These are phyloP conservation scores for Burhinus bistriatus DNA, from an alignment of 2,113 vertebrate genomes.

Conservation along the genomic window DNA sequence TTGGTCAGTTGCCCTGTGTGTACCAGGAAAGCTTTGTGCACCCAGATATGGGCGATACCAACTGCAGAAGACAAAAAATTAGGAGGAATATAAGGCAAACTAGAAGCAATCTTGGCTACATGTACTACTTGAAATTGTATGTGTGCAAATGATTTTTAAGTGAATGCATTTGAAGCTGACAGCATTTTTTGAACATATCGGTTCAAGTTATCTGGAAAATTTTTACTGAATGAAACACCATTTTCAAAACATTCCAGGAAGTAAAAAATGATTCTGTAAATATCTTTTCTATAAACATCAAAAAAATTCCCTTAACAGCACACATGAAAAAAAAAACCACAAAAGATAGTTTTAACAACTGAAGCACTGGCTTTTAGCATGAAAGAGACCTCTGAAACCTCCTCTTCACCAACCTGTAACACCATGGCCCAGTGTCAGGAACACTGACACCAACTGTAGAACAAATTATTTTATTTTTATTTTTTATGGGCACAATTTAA, in stretches of 20 bases:
- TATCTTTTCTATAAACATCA: not conserved
- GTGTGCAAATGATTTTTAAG: not conserved
- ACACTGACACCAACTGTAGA: rapidly evolving
- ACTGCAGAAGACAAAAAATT: not conserved
- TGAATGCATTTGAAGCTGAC: not conserved
- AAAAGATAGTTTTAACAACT: not conserved
- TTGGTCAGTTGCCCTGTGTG: not conserved
- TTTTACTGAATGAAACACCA: not conserved
- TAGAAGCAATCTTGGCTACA: not conserved
- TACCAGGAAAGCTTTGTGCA: not conserved
- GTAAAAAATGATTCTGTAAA: not conserved
- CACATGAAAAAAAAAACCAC: not conserved
- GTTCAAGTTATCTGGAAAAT: not conserved
- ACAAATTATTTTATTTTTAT: not conserved
- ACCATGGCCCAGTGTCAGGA: not conserved
- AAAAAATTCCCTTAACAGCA: not conserved
- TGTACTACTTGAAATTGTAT: not conserved
- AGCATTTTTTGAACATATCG: not conserved
- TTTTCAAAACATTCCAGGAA: not conserved
- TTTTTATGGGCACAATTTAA: not conserved
- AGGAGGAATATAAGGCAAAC: not conserved
- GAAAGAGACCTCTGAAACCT: not conserved
- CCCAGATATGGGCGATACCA: not conserved
- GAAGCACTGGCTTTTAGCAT: not conserved
- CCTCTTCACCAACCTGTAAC: not conserved